These are phyloP conservation scores for Brachyalestes nurse DNA, from an alignment of 2,797 vertebrate genomes.

Conservation along the genomic window DNA sequence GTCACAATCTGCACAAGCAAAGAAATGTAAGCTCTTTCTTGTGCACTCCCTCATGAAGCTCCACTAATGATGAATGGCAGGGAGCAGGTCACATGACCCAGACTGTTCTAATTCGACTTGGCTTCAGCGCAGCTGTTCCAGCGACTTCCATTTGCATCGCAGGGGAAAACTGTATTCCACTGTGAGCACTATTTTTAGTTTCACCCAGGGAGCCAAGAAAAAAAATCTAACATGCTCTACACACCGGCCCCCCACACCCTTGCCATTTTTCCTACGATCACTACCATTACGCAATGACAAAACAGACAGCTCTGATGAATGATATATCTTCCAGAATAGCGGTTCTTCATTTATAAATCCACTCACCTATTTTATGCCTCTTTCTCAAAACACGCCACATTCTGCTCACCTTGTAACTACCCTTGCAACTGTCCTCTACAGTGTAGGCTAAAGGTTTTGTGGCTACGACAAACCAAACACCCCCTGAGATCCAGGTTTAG, in stretches of 20 bases:
- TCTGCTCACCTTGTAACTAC: neutral
- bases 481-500: conserved; percentile 38
- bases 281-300: conserved; percentile 72
- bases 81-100: conserved; percentile 65
- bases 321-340: neutral
- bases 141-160: conserved; percentile 72
- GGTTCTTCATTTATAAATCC: neutral
- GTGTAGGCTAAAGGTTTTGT: conserved; percentile 3
- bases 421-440: neutral
- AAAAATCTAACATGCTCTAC: conserved; percentile 67
- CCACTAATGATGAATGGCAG: conserved; percentile 65
- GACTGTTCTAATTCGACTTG: conserved; percentile 75
- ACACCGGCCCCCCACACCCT: conserved; percentile 17
- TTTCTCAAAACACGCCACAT: neutral
- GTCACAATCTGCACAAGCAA: neutral
- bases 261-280: conserved; percentile 71
- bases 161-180: conserved; percentile 80
- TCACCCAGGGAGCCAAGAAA: conserved; percentile 70
- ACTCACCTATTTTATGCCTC: neutral
- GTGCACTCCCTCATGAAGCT: conserved; percentile 60
- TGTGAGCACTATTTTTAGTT: conserved; percentile 77
- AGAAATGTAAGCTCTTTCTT: neutral
- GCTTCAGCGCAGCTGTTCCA: conserved; percentile 81
- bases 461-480: conserved; percentile 15
- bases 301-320: conserved; percentile 1